Conservation (phyloP, 1,140 invertebrate species). For the Heliconius himera region DNA sequence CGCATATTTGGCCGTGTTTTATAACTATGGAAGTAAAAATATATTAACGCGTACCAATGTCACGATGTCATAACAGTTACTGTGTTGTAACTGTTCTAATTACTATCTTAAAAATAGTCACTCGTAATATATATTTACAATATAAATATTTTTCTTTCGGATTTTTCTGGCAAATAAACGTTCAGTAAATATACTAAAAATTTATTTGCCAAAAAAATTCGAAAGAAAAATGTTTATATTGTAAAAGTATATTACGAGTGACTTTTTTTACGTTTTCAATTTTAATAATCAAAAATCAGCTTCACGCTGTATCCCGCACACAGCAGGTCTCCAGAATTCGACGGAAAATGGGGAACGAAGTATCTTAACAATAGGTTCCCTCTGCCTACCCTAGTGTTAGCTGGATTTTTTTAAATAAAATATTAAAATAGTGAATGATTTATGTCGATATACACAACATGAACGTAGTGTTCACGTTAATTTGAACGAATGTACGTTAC, state of each 20-base stretch:
- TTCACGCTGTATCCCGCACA: no score
- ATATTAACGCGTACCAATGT: slow-evolving; percentile 31
- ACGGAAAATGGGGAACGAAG: no score
- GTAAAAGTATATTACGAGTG: not conserved
- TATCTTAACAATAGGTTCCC: no score
- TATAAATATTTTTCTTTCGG: not conserved
- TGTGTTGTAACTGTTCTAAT: slow-evolving; percentile 22
- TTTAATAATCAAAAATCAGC: no score
- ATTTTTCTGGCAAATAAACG: no score
- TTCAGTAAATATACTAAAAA: no score
- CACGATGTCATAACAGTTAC: slow-evolving; percentile 22
- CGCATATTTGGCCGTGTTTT: slow-evolving; percentile 13
- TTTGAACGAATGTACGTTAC: slow-evolving; percentile 29
- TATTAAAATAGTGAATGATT: slow-evolving; percentile 14
- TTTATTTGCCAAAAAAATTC: no score
- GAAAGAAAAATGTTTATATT: not conserved
- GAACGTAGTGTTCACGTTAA: slow-evolving; percentile 17
- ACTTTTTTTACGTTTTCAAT: not conserved
- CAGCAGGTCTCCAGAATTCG: no score
- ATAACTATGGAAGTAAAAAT: not conserved
- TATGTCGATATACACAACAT: not conserved
- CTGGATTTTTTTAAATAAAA: not conserved
- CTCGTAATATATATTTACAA: not conserved
- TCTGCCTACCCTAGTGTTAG: no score
- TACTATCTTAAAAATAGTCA: slow-evolving; percentile 20